Base-by-base conservation (phyloP, 2,888 invertebrate species). In the Cactoblastis cactorum region DNA sequence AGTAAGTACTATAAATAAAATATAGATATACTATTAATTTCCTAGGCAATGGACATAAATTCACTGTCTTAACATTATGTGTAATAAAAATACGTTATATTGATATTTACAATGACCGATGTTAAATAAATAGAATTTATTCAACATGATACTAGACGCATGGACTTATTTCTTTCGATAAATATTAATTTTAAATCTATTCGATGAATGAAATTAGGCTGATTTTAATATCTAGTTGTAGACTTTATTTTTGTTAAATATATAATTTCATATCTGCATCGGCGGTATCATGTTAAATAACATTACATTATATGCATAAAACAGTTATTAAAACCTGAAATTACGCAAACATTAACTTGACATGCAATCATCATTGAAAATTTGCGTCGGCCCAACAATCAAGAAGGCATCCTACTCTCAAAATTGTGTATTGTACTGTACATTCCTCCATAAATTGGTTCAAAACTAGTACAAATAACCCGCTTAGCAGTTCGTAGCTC, bases 101-200 rank as follows among this genome's bases (percentile, higher is more conserved):
- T 59, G 59, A 69, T 80, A 85, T 84, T 76, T 83, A 84, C 86
- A 86, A 68, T 63, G 66, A 67, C 73, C 63, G 68, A 72, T 74
- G 65, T 69, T 51, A 62, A 61, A 57, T 65, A 60, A 62, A 46
- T 53, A 56, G 50, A 54, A 65, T 60, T 55, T 64, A 58, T 68
- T 65, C 58, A 67, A 59, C 55, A 61, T 67, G 66, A 61, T 53
- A 58, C 38, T 17, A 49, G 43, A 43, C 43, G 43, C 17, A 41
- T 24, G 43, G 32, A 43, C 43, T 43, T 41, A 43, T 19, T 43
- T 43, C 43, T 28, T 32, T 43, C 43, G 32, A 43, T 43, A 43
- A 32, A 43, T 43, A 43, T 43, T 43, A 17, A 43, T 28, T 28
- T 43, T 15, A 37, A 15, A 15, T 9, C 32, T 43, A 43, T 43